A percentile compares a stretch with the other conserved stretches of the same genome.
Conservation (phyloP, 2,797 vertebrate species). For the Podargus strigoides region DNA sequence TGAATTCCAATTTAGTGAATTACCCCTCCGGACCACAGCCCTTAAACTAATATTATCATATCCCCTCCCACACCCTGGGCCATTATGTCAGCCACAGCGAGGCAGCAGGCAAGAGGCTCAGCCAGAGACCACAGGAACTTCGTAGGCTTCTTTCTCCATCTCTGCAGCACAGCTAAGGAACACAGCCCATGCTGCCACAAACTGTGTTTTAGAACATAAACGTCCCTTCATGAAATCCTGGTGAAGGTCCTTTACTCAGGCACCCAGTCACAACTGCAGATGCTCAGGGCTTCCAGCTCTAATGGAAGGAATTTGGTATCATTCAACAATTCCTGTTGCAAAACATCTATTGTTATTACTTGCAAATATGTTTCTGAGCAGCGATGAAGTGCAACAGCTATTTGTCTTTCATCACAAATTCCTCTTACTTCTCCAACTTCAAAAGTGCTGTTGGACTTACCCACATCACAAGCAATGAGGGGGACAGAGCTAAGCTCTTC, state of each 20-base stretch:
- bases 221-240: neutral
- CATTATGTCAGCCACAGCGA: slow-evolving; percentile 63
- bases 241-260: neutral
- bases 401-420: neutral
- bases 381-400: neutral
- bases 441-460: neutral
- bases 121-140: slow-evolving; percentile 59
- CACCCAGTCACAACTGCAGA: neutral
- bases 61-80: slow-evolving; percentile 39
- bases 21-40: slow-evolving; percentile 37
- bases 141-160: neutral
- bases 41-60: slow-evolving; percentile 73
- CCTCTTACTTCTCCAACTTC: neutral
- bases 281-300: neutral
- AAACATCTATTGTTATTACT: neutral
- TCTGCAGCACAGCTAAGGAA: neutral
- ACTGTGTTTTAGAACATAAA: neutral
- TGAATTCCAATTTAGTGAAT: slow-evolving; percentile 75
- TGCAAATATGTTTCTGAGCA: neutral
- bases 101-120: slow-evolving; percentile 42
- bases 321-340: neutral
- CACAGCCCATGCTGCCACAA: neutral
- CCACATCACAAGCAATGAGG: neutral
- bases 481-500: neutral
- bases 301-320: neutral